Evolutionary conservation across 2,888 invertebrate genomes (phyloP).

Genomic region (Napeogenes inachia): DNA sequence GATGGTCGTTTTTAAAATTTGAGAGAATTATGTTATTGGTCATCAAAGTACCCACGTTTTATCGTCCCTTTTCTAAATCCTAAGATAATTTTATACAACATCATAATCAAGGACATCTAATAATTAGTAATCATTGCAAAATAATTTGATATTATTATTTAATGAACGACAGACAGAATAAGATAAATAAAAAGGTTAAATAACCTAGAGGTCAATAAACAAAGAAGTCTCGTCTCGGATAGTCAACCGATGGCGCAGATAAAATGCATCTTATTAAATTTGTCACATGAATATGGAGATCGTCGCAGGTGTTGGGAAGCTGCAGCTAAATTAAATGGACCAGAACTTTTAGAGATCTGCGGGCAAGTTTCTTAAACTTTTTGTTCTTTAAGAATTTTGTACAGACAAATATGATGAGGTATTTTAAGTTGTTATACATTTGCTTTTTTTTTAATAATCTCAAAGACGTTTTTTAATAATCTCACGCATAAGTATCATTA

Average conservation of each 20-base stretch:
- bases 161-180: background rate
- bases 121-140: no score
- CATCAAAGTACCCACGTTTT: no score
- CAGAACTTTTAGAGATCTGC: conserved; percentile 10
- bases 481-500: no score
- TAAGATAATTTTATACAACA: no score
- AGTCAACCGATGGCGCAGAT: conserved; percentile 17
- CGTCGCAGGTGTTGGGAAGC: conserved; percentile 18
- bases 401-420: background rate
- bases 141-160: no score
- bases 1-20: no score
- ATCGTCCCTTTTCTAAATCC: no score
- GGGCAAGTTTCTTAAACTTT: background rate
- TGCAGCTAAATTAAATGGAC: conserved; percentile 17
- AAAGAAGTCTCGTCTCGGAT: conserved; percentile 2
- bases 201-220: conserved; percentile 2
- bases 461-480: no score
- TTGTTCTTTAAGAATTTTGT: background rate
- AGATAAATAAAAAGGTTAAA: background rate
- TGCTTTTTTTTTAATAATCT: no score
- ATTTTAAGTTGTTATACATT: no score
- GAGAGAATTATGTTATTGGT: no score
- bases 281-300: conserved; percentile 33
- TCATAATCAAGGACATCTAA: no score
- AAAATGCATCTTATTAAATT: conserved; percentile 33